phyloP scores from a whole-genome alignment of 37 sponge, comb jelly and placozoan species.

The Halisarca cf. caerulea region DNA sequence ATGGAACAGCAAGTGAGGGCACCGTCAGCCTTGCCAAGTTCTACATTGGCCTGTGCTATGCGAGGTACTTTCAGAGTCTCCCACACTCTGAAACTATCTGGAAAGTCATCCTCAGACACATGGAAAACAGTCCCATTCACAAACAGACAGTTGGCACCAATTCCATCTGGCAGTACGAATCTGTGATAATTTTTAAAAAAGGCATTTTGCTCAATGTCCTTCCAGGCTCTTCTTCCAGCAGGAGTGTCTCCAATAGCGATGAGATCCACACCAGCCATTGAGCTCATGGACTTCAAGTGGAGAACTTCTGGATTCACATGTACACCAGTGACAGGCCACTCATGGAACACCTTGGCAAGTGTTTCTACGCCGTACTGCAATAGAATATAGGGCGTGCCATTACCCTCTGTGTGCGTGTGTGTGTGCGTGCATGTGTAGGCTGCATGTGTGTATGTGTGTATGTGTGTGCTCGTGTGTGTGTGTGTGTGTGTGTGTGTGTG shows the following conservation, averaged over 20 bases:
- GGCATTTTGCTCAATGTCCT: conserved; percentile 33
- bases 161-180: conserved; percentile 54
- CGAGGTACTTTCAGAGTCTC: conserved; percentile 19
- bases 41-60: conserved; percentile 25
- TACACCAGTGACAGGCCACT: conserved; percentile 55
- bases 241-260: conserved; percentile 67
- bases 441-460: too few species aligned
- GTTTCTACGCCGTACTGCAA: conserved; percentile 61
- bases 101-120: conserved; percentile 27
- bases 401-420: not conserved
- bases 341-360: conserved; percentile 49
- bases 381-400: not conserved
- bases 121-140: conserved; percentile 68
- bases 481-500: too few species aligned
- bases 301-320: conserved; percentile 47
- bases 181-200: conserved; percentile 38
- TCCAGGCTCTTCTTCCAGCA: conserved; percentile 34
- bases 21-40: conserved; percentile 69
- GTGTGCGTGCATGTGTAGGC: too few species aligned
- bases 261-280: conserved; percentile 73
- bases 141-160: conserved; percentile 76
- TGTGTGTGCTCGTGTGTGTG: too few species aligned
- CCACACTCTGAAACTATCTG: conserved; percentile 34
- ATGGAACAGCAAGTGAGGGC: conserved; percentile 76
- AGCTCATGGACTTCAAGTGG: conserved; percentile 77